phyloP scores from a whole-genome alignment of 2,113 vertebrate species.

The Ranitomeya variabilis region DNA sequence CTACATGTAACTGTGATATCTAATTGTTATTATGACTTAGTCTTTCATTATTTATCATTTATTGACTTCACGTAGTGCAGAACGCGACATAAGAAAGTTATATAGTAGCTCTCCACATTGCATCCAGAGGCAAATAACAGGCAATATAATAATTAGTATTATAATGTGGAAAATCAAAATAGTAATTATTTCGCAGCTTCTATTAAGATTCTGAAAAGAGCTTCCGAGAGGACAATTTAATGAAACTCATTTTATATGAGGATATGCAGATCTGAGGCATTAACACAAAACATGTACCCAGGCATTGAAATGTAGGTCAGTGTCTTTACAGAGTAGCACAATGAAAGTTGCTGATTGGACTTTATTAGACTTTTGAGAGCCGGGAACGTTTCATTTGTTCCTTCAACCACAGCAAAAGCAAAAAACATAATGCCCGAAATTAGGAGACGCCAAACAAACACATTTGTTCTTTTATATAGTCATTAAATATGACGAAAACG shows the following conservation, averaged over 20 bases:
- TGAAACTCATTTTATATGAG: conserved; percentile 14
- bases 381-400: conserved; percentile 23
- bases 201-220: not conserved
- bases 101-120: not conserved
- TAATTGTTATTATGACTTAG: not conserved
- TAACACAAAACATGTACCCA: conserved; percentile 30
- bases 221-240: conserved; percentile 24
- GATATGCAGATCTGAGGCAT: conserved; percentile 20
- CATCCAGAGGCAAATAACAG: not conserved
- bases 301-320: conserved; percentile 48
- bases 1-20: not conserved
- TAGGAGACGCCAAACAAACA: conserved; percentile 4
- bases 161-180: conserved; percentile 18
- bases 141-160: not conserved
- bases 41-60: not conserved
- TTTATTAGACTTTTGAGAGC: conserved; percentile 42
- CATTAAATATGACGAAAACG: not conserved
- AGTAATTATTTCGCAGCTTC: not conserved
- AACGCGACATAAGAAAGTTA: not conserved
- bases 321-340: conserved; percentile 31
- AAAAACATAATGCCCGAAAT: not conserved
- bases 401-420: not conserved
- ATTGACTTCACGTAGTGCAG: not conserved
- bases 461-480: not conserved
- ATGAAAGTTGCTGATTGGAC: conserved; percentile 45